These are phyloP conservation scores for Archips xylosteana DNA, from an alignment of 2,888 invertebrate species.

Conservation along the genomic window DNA sequence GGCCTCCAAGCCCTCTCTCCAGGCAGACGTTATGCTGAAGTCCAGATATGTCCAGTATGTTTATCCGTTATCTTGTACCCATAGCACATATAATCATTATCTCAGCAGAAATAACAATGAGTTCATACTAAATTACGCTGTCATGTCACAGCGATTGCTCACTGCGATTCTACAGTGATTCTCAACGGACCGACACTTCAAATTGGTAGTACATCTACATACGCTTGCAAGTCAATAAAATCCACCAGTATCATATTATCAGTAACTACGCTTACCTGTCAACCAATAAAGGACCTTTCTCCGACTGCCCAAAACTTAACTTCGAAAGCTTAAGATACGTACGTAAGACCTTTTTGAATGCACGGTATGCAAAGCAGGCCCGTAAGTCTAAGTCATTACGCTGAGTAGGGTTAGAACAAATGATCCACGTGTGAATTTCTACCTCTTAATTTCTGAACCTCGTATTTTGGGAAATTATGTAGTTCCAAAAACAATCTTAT, in stretches of 20 bases:
- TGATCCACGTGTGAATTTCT: constrained; percentile 4
- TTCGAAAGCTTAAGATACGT: neutral
- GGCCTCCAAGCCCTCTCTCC: too few species aligned
- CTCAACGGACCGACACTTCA: neutral
- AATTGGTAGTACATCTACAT: neutral
- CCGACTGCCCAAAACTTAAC: neutral
- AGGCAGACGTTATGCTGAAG: too few species aligned
- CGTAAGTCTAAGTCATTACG: constrained; percentile 8
- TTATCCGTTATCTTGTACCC: too few species aligned
- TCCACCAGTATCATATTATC: neutral
- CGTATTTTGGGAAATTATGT: too few species aligned
- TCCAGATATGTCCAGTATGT: too few species aligned
- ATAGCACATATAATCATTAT: too few species aligned
- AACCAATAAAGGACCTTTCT: neutral
- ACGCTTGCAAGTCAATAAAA: neutral
- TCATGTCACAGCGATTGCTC: neutral
- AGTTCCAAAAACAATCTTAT: too few species aligned
- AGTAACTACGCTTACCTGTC: neutral
- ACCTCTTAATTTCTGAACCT: too few species aligned
- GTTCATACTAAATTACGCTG: neutral
- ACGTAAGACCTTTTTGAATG: neutral
- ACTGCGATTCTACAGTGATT: neutral
- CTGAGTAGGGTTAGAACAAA: constrained; percentile 13
- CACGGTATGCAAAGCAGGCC: constrained; percentile 5
- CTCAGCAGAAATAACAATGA: too few species aligned